Evolutionary conservation across 2,888 invertebrate genomes (phyloP).

Genomic region (Crossocerus cetratus): DNA sequence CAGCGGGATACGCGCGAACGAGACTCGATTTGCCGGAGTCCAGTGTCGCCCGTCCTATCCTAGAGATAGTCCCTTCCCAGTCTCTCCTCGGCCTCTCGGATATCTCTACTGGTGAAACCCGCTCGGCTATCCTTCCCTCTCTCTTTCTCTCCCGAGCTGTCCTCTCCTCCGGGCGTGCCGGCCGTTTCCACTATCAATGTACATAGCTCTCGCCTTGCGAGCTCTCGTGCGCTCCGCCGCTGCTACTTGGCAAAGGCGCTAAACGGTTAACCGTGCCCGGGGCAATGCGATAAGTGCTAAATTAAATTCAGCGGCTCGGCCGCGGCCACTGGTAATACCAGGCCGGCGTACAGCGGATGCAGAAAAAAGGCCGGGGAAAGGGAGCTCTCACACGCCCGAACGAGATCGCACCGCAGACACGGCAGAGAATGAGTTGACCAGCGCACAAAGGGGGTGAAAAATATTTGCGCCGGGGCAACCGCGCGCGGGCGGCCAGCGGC

Average conservation of each 20-base stretch:
- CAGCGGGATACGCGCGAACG: constrained; percentile 15
- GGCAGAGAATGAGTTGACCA: constrained; percentile 8
- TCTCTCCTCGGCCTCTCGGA: background rate
- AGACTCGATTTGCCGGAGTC: constrained; percentile 3
- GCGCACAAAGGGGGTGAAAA: constrained; percentile 37
- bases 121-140: background rate
- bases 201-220: background rate
- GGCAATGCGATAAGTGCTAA: constrained; percentile 68
- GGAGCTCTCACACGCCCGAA: constrained; percentile 12
- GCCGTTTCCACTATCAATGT: constrained; percentile 11
- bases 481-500: background rate
- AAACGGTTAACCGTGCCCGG: constrained; percentile 65
- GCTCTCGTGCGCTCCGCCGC: constrained; percentile 5
- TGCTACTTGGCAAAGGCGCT: constrained; percentile 57
- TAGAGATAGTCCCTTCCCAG: background rate
- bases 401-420: constrained; percentile 4
- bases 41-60: background rate
- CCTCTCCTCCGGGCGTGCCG: background rate
- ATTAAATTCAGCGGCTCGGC: constrained; percentile 66
- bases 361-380: constrained; percentile 6
- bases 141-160: constrained; percentile 6
- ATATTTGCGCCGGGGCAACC: constrained; percentile 36
- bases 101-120: no score
- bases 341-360: constrained; percentile 25
- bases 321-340: constrained; percentile 56